phyloP scores from a whole-genome alignment of 2,888 invertebrate genomes.

The Heliconius erato region DNA sequence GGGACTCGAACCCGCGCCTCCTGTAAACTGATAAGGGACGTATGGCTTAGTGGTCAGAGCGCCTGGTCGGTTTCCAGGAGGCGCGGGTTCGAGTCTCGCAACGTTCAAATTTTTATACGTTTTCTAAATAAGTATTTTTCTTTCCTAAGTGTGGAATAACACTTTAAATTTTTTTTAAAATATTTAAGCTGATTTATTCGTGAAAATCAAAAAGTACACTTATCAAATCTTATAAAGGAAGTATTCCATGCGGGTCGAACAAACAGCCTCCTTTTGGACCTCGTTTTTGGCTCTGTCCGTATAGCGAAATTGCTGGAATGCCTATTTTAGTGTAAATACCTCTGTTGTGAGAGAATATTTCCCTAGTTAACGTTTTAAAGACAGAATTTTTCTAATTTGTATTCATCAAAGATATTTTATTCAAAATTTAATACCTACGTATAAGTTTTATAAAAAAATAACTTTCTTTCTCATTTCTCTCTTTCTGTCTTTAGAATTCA shows the following conservation, averaged over 20 bases:
- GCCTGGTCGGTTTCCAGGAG: too few relatives aligned
- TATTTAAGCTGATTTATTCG: not conserved
- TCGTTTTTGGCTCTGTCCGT: slow-evolving; percentile 30
- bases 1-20: too few relatives aligned
- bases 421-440: not conserved
- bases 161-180: too few relatives aligned
- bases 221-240: slow-evolving; percentile 31
- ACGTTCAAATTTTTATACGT: too few relatives aligned
- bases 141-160: too few relatives aligned
- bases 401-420: not conserved
- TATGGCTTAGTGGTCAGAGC: too few relatives aligned
- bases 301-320: slow-evolving; percentile 42
- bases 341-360: slow-evolving; percentile 26
- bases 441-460: not conserved
- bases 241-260: slow-evolving; percentile 36
- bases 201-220: not conserved
- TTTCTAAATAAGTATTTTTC: too few relatives aligned
- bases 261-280: slow-evolving; percentile 15
- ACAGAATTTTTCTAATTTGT: not conserved
- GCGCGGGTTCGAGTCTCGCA: too few relatives aligned
- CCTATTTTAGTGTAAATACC: slow-evolving; percentile 37
- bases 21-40: too few relatives aligned
- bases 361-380: slow-evolving; percentile 37
- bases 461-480: too few relatives aligned
- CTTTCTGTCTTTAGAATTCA: not conserved